Conservation (phyloP, 2,113 vertebrate species). For the Ciconia boyciana region DNA sequence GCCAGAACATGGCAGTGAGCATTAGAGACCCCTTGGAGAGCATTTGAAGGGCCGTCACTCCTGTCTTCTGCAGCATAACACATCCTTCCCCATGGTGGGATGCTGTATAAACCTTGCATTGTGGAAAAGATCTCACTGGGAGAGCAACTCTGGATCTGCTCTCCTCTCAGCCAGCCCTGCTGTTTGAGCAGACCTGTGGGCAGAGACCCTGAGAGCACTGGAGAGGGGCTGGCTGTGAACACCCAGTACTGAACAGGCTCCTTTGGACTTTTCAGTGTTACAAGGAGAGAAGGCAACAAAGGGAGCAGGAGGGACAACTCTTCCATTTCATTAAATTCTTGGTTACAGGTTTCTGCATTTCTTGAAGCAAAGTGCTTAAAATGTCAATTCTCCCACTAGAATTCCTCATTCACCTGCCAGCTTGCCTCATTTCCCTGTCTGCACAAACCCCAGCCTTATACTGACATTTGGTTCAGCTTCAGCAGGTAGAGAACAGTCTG, state of each 20-base stretch:
- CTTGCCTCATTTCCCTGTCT: conserved; percentile 34
- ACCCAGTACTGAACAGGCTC: background rate
- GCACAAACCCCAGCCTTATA: background rate
- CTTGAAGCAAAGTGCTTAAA: conserved; percentile 8
- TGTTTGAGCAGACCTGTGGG: background rate
- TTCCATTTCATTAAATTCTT: background rate
- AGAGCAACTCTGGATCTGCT: background rate
- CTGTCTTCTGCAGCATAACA: background rate
- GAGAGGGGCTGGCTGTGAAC: background rate
- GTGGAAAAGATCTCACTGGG: background rate
- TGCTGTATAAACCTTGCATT: background rate
- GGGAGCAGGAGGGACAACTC: background rate
- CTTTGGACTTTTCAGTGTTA: background rate
- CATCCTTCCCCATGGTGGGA: background rate
- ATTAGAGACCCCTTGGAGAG: background rate
- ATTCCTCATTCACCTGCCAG: conserved; percentile 21
- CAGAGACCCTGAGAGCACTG: background rate
- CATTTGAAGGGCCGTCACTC: background rate
- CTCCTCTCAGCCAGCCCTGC: background rate
- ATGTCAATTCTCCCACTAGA: background rate
- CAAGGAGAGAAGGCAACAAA: background rate
- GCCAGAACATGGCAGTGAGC: background rate
- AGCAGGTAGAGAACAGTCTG: conserved; percentile 9
- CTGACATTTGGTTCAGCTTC: conserved; percentile 1
- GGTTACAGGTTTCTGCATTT: conserved; percentile 20